Evolutionary conservation across 1,140 invertebrate species (phyloP), one percentile per base, ranked within the genome.

Genomic region (Formica selysi): DNA sequence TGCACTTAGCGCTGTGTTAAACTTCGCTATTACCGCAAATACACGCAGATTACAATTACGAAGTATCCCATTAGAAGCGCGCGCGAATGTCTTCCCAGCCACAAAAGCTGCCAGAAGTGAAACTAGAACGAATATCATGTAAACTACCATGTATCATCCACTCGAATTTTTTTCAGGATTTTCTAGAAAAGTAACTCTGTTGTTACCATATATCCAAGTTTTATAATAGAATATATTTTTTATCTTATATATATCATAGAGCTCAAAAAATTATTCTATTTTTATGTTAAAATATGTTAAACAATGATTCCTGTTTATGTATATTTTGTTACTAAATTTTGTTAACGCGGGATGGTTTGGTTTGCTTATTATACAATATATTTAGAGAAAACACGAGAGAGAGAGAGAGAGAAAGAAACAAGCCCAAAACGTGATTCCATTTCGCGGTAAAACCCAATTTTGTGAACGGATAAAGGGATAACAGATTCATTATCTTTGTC

Each of bases 21-120:
- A 80, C 62, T n/a, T 79, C 61, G 44, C n/a, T 13, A 16, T 67
- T 78, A 78, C 61, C 61, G 61, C 16, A 48, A 51, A 78, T 32
- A 41, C 54, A 57, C 41, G 44, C 41, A 38, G 32, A 44, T 11
- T 36, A 51, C 29, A 29, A 29, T n/a, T 78, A 51, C 61, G n/a
- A 67, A 79, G 76, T 51, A 29, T 79, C 3, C 76, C 61, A 79
- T 79, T 67, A 67, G 19, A 7, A 65, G 41, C 48, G 48, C 48
- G 48, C 48, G 48, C 61, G 29, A 78, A 51, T 79, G n/a, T 79
- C 64, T 51, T 41, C 36, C 36, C 36, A 22, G 13, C 10, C 19
- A 22, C 19, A 29, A 29, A 22, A 67, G 48, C 3, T 48, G 36
- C 32, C 16, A 32, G 41, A 78, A 36, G n/a, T n/a, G 41, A 13